Conservation (phyloP, 2,888 invertebrate species). For the Syrista parreyssii region DNA sequence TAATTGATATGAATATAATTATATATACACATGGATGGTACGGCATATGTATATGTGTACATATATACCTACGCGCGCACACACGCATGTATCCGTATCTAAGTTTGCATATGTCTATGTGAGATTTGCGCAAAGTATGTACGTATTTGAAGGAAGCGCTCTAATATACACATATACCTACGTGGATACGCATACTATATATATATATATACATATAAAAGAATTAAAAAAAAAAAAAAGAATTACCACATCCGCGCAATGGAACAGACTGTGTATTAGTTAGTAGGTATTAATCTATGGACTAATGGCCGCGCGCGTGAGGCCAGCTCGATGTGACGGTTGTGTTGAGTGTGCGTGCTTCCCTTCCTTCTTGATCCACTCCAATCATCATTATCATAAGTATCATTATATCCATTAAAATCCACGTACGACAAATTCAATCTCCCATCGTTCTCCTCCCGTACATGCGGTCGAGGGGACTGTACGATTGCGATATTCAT, state of each 20-base stretch:
- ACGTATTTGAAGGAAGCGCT: slow-evolving; percentile 27
- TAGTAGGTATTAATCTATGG: slow-evolving; percentile 58
- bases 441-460: not conserved
- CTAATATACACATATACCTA: slow-evolving; percentile 37
- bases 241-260: slow-evolving; percentile 17
- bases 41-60: slow-evolving; percentile 63
- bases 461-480: not conserved
- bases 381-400: not conserved
- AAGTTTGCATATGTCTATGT: not conserved
- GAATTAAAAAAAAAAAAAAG: slow-evolving; percentile 22
- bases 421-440: not conserved
- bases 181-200: slow-evolving; percentile 20
- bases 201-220: slow-evolving; percentile 19
- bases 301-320: slow-evolving; percentile 55
- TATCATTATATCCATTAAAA: not conserved
- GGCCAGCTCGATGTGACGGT: slow-evolving; percentile 64
- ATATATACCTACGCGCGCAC: slow-evolving; percentile 55
- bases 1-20: slow-evolving; percentile 49
- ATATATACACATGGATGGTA: slow-evolving; percentile 58
- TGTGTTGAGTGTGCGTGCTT: slow-evolving; percentile 65
- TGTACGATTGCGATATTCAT: not conserved
- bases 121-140: slow-evolving; percentile 38
- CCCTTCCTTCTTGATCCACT: slow-evolving; percentile 36
- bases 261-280: slow-evolving; percentile 62
- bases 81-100: slow-evolving; percentile 44